A percentile compares a stretch with the other conserved stretches of the same genome.
Evolutionary conservation across 2,888 invertebrate species (phyloP).

Genomic region (Lottia gigantea): DNA sequence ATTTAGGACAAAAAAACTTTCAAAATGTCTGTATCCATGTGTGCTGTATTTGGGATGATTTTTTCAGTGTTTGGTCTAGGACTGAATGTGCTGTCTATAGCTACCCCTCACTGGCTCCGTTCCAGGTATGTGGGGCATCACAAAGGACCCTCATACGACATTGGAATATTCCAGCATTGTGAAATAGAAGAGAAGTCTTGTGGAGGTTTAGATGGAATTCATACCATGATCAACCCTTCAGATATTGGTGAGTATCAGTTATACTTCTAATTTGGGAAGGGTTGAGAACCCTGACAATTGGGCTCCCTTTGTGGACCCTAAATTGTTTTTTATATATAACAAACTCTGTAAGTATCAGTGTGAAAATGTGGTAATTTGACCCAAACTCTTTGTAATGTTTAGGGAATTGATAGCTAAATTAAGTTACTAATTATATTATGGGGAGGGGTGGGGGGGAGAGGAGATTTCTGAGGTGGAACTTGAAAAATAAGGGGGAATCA

Average conservation of each 20-base stretch:
- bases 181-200: constrained; percentile 28
- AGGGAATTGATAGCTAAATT: too few species aligned
- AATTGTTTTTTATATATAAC: too few species aligned
- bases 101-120: constrained; percentile 25
- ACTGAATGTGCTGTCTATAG: constrained; percentile 20
- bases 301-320: too few species aligned
- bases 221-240: constrained; percentile 25
- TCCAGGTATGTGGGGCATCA: constrained; percentile 16
- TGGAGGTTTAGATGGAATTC: constrained; percentile 33
- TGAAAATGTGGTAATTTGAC: too few species aligned
- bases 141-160: constrained; percentile 18
- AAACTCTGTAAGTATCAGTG: too few species aligned
- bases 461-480: too few species aligned
- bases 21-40: constrained; percentile 22
- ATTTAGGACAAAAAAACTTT: neutral
- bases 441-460: too few species aligned
- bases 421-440: too few species aligned
- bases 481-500: too few species aligned
- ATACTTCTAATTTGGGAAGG: too few species aligned
- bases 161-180: constrained; percentile 36
- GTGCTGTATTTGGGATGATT: constrained; percentile 22
- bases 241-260: constrained; percentile 31
- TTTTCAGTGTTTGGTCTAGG: constrained; percentile 14
- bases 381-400: too few species aligned
- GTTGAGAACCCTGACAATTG: too few species aligned